These are phyloP conservation scores for Blennius ocellaris DNA, from an alignment of 2,113 vertebrate genomes.

Conservation along the genomic window DNA sequence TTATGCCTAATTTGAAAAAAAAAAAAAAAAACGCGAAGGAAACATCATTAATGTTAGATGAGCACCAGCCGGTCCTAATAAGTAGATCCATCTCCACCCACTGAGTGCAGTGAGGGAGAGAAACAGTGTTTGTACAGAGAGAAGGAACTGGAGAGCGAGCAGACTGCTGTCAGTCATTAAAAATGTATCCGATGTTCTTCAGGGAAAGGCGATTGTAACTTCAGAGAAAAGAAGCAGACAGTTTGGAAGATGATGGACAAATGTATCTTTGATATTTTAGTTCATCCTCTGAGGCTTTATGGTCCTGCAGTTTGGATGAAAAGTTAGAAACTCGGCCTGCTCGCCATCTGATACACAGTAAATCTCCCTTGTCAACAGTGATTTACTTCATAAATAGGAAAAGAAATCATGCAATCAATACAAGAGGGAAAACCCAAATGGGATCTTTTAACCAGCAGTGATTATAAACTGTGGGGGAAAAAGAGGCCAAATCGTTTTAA, in stretches of 20 bases:
- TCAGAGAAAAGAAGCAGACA: conserved; percentile 32
- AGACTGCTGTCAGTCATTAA: conserved; percentile 59
- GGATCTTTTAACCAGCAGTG: conserved; percentile 3
- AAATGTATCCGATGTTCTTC: conserved; percentile 63
- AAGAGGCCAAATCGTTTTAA: too few species aligned
- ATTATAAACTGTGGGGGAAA: too few species aligned
- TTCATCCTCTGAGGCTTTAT: background rate
- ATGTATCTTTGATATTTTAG: conserved; percentile 39
- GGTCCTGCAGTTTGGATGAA: conserved; percentile 1
- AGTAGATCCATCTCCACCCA: conserved; percentile 31
- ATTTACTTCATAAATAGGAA: conserved; percentile 13
- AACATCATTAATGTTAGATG: conserved; percentile 69
- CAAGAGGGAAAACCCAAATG: conserved; percentile 2
- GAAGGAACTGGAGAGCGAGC: conserved; percentile 22
- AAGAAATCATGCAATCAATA: conserved; percentile 33
- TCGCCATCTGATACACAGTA: conserved; percentile 4
- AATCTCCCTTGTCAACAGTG: conserved; percentile 21
- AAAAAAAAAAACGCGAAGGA: conserved; percentile 7
- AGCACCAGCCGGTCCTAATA: conserved; percentile 55
- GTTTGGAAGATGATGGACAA: conserved; percentile 50
- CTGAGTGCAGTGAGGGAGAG: conserved; percentile 14
- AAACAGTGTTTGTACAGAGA: conserved; percentile 50
- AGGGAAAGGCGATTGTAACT: conserved; percentile 30
- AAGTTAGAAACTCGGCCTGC: background rate
- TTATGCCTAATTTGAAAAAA: background rate